Evolutionary conservation across 2,888 invertebrate species (phyloP).

Genomic region (Petrolisthes cinctipes): DNA sequence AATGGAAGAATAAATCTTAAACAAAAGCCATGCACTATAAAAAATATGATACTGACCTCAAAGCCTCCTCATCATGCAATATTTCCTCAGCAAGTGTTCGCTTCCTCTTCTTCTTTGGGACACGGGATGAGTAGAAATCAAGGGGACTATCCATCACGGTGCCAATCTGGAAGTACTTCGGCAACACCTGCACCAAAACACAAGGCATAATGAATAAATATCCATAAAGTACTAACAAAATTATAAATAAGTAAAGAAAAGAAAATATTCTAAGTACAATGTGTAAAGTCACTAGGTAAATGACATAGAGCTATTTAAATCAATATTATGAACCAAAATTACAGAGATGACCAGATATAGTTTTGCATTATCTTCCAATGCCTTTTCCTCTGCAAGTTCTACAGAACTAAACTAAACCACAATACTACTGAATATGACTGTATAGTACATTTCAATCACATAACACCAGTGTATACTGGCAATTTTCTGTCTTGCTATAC

Average conservation of each 20-base stretch:
- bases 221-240: conserved; percentile 1
- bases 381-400: no score
- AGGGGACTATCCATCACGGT: conserved; percentile 82
- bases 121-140: conserved; percentile 86
- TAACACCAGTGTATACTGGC: no score
- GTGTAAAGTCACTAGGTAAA: neutral
- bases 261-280: neutral
- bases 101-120: conserved; percentile 89
- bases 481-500: no score
- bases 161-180: conserved; percentile 70
- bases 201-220: neutral
- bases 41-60: conserved; percentile 46
- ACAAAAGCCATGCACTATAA: neutral
- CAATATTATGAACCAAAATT: no score
- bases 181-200: conserved; percentile 35
- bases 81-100: conserved; percentile 93
- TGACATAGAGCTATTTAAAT: no score
- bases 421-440: no score
- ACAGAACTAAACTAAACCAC: no score
- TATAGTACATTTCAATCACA: no score
- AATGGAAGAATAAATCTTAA: neutral
- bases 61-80: conserved; percentile 84
- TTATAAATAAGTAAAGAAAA: neutral
- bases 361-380: no score
- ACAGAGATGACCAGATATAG: no score